Conservation (phyloP, 2,797 vertebrate genomes). For the Odontamblyopus lacepedii region DNA sequence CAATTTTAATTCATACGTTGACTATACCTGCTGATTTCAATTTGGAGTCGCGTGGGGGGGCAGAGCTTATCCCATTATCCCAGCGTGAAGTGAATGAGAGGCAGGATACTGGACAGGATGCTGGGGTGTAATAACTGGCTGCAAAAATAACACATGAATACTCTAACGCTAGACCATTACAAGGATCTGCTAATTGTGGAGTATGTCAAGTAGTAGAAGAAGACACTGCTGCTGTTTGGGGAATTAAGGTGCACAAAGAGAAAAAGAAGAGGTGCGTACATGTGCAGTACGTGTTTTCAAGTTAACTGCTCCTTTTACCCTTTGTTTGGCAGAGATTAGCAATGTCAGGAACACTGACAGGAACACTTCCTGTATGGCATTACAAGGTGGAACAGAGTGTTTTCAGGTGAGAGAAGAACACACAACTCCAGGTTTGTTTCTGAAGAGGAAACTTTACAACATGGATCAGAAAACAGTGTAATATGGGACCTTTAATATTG, state of each 20-base stretch:
- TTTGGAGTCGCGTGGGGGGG: conserved; percentile 8
- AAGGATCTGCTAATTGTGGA: conserved; percentile 3
- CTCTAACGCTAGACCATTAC: not conserved
- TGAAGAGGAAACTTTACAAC: too few species aligned
- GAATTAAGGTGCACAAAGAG: not conserved
- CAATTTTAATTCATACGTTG: conserved; percentile 10
- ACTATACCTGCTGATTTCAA: conserved; percentile 13
- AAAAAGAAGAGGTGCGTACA: not conserved
- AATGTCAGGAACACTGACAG: too few species aligned
- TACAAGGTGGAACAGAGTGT: too few species aligned
- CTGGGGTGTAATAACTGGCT: not conserved
- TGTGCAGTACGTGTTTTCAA: not conserved
- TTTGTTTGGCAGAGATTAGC: too few species aligned
- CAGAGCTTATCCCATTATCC: conserved; percentile 19
- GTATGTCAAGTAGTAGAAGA: not conserved
- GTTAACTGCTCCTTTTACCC: too few species aligned
- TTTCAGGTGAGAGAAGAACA: too few species aligned
- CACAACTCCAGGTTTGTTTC: too few species aligned
- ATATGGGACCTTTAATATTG: not conserved
- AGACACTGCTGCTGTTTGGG: not conserved
- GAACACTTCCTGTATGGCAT: too few species aligned
- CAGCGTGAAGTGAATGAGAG: conserved; percentile 8
- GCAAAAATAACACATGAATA: not conserved
- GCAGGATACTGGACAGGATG: conserved; percentile 5
- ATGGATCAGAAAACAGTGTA: too few species aligned